Percentiles rank a stretch among this genome's conserved stretches.
These are phyloP conservation scores for Bovichtus diacanthus DNA, from an alignment of 2,797 vertebrate species.

Conservation along the genomic window DNA sequence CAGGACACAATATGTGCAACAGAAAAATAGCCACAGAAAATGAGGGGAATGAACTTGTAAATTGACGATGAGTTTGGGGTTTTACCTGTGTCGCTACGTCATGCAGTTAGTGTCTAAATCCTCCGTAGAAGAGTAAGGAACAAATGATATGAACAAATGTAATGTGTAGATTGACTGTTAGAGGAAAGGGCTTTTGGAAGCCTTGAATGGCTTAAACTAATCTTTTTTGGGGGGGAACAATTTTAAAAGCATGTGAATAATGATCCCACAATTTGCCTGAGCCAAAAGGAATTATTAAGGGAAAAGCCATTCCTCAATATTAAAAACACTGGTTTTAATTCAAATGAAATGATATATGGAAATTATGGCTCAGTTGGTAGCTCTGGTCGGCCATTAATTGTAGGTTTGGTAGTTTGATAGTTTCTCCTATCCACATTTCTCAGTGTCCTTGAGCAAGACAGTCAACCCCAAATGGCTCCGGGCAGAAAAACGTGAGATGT, in stretches of 20 bases:
- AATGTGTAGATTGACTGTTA: slow-evolving; percentile 3
- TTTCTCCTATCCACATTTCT: not conserved
- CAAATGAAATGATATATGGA: not conserved
- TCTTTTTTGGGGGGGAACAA: not conserved
- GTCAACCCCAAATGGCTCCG: not conserved
- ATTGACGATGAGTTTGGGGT: not conserved
- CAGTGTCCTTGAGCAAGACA: not conserved
- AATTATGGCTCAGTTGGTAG: not conserved
- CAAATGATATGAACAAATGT: not conserved
- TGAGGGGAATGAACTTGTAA: not conserved
- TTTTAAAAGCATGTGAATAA: too few relatives aligned
- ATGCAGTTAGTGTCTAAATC: not conserved
- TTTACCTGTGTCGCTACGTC: not conserved
- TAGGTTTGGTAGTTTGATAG: not conserved
- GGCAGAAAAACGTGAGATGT: not conserved
- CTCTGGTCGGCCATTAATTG: not conserved
- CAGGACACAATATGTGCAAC: not conserved
- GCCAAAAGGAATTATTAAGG: not conserved
- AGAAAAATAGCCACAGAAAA: not conserved
- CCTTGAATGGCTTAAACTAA: not conserved
- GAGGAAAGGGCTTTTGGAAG: not conserved
- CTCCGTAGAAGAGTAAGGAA: not conserved
- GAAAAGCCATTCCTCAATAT: not conserved
- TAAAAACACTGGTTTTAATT: not conserved
- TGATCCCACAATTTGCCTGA: not conserved